Conservation (phyloP, 2,113 vertebrate species). For the Lontra canadensis region DNA sequence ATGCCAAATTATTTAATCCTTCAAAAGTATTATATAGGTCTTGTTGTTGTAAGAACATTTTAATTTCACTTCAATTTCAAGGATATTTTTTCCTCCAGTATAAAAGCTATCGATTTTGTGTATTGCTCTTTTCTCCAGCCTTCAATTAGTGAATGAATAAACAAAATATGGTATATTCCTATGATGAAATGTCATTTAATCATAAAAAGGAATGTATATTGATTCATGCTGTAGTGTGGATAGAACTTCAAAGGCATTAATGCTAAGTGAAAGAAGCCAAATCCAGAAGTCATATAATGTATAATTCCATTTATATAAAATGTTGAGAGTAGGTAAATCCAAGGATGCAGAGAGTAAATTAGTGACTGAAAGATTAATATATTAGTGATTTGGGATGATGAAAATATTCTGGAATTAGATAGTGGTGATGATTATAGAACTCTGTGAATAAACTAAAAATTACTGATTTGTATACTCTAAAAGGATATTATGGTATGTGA, state of each 20-base stretch:
- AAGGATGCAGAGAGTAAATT: background rate
- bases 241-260: background rate
- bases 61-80: background rate
- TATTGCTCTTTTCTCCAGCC: background rate
- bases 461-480: background rate
- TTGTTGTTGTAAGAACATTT: slow-evolving; percentile 9
- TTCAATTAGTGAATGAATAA: background rate
- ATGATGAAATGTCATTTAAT: background rate
- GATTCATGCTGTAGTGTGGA: background rate
- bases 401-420: slow-evolving; percentile 47
- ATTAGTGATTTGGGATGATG: background rate
- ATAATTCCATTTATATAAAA: background rate
- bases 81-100: background rate
- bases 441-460: background rate
- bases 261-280: background rate
- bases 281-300: background rate
- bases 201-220: background rate
- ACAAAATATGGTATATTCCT: background rate
- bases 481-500: background rate
- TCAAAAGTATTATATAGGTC: background rate
- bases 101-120: background rate
- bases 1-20: background rate
- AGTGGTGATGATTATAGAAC: background rate
- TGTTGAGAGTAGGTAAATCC: background rate
- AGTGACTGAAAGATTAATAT: background rate